Percentiles rank a stretch among this genome's conserved stretches.
Evolutionary conservation across 1,140 invertebrate genomes (phyloP).

Genomic region (Lycorma delicatula): DNA sequence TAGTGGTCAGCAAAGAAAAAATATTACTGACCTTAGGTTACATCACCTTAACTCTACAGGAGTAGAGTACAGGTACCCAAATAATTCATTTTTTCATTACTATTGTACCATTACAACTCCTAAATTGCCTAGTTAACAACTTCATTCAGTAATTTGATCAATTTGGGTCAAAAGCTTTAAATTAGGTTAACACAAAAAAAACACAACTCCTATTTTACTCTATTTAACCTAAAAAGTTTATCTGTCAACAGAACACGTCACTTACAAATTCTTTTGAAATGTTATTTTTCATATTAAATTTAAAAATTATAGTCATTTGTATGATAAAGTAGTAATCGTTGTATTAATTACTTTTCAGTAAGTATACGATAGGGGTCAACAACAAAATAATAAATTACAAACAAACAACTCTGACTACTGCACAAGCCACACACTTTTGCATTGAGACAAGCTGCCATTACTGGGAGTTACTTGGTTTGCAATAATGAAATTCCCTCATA

Average conservation of each 20-base stretch:
- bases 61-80: no score
- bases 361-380: neutral
- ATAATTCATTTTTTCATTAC: no score
- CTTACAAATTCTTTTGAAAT: neutral
- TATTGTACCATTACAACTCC: no score
- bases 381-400: neutral
- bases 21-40: neutral
- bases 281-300: neutral
- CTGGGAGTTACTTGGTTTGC: constrained; percentile 5
- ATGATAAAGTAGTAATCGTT: neutral
- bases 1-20: neutral
- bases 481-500: constrained; percentile 6
- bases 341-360: neutral
- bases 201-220: no score
- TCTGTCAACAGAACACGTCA: no score
- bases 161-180: no score
- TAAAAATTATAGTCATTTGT: neutral
- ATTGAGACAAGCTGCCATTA: neutral
- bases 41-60: no score
- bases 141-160: no score
- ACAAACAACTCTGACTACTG: neutral
- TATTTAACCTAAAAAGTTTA: no score
- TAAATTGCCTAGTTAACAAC: no score
- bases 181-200: no score
- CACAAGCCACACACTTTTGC: neutral